Percentiles rank a stretch among this genome's conserved stretches.
phyloP scores from a whole-genome alignment of 2,888 invertebrate species.

The Odontomyia ornata region DNA sequence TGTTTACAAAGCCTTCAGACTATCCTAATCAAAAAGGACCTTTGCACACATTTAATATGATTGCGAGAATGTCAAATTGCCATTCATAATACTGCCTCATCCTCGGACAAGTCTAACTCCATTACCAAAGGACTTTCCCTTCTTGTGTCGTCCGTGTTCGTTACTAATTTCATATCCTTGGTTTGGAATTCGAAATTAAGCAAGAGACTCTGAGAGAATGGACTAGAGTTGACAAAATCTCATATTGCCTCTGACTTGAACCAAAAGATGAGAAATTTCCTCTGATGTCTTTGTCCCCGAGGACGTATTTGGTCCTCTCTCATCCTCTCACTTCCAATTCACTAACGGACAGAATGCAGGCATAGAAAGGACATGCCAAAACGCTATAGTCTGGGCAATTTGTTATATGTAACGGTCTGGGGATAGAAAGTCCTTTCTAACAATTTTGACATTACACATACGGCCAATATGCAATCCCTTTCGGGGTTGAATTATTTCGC shows the following conservation, averaged over 20 bases:
- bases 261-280: constrained; percentile 20
- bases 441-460: constrained; percentile 12
- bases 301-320: background rate
- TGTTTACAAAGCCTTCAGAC: background rate
- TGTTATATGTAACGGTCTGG: background rate
- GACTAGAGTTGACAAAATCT: background rate
- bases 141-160: background rate
- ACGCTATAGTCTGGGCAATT: constrained; percentile 21
- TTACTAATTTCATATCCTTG: constrained; percentile 10
- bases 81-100: constrained; percentile 17
- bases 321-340: background rate
- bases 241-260: constrained; percentile 11
- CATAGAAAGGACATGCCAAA: background rate
- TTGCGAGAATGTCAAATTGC: constrained; percentile 23
- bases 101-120: constrained; percentile 18
- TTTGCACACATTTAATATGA: constrained; percentile 17
- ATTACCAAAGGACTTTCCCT: background rate
- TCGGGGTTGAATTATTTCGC: constrained; percentile 16
- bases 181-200: background rate
- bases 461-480: constrained; percentile 29
- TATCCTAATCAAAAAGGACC: constrained; percentile 21
- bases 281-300: background rate
- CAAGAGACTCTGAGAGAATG: background rate
- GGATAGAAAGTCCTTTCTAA: constrained; percentile 27
- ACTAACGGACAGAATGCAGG: background rate